These are phyloP conservation scores for Syngnathus acus DNA, from an alignment of 2,797 vertebrate genomes.

Conservation along the genomic window DNA sequence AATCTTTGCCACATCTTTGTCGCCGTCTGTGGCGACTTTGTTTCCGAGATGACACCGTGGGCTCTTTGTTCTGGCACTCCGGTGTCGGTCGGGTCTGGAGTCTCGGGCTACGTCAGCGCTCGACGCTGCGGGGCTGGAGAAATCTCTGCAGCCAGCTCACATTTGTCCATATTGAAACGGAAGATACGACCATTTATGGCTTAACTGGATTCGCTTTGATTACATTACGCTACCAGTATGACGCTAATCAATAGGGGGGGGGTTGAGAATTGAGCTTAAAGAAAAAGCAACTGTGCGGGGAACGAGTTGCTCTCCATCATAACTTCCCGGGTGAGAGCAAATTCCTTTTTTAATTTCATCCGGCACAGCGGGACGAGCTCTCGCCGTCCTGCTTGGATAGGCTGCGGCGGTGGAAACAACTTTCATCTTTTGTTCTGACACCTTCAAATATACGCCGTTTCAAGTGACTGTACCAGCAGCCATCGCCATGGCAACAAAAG, in stretches of 20 bases:
- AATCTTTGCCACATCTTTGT: constrained; percentile 11
- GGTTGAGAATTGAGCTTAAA: background rate
- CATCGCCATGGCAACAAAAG: constrained; percentile 52
- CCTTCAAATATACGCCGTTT: constrained; percentile 35
- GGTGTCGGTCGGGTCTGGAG: constrained; percentile 57
- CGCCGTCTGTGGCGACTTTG: constrained; percentile 24
- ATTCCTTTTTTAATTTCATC: constrained; percentile 57
- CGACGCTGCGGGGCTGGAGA: constrained; percentile 53
- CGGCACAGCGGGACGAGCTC: constrained; percentile 45
- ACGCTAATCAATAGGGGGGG: background rate
- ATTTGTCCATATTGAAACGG: background rate
- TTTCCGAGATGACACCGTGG: constrained; percentile 43
- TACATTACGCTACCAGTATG: background rate
- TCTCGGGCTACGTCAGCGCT: constrained; percentile 58
- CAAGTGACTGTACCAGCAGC: constrained; percentile 50
- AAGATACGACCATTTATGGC: background rate
- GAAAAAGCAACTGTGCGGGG: constrained; percentile 19
- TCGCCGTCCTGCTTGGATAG: constrained; percentile 38
- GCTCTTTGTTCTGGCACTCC: constrained; percentile 50
- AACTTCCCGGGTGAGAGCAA: constrained; percentile 31
- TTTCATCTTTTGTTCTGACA: constrained; percentile 53
- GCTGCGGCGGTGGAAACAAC: constrained; percentile 36
- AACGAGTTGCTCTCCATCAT: constrained; percentile 15
- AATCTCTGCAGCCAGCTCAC: constrained; percentile 35
- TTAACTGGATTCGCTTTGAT: background rate